Evolutionary conservation across 2,797 vertebrate species (phyloP).

Genomic region (Stomatorhinus walkeri): DNA sequence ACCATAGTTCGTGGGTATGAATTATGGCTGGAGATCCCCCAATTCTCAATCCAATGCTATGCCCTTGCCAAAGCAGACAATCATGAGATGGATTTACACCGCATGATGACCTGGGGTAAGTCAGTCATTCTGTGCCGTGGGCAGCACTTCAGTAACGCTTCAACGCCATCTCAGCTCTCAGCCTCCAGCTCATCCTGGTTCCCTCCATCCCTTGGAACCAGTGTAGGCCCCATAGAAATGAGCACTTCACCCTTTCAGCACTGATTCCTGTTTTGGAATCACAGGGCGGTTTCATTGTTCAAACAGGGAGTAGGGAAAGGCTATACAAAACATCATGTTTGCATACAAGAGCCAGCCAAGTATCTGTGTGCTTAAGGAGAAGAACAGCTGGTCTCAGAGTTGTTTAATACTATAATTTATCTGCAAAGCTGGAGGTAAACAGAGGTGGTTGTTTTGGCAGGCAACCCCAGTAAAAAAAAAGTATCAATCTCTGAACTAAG

Average conservation of each 20-base stretch:
- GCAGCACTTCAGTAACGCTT: neutral
- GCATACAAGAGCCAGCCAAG: neutral
- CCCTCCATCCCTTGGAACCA: neutral
- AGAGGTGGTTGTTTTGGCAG: neutral
- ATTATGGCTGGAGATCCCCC: neutral
- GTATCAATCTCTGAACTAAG: neutral
- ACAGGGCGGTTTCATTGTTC: neutral
- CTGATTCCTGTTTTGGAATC: neutral
- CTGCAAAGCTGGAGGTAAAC: slow-evolving; percentile 6
- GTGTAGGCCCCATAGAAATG: neutral
- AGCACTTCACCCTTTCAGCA: slow-evolving; percentile 1
- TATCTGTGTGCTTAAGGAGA: neutral
- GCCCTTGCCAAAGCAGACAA: neutral
- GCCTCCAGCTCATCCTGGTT: neutral
- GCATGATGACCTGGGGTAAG: neutral
- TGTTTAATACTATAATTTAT: slow-evolving; percentile 12
- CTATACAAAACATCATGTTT: neutral
- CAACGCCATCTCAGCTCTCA: neutral
- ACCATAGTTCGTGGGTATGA: neutral
- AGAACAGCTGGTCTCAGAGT: neutral
- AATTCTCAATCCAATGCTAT: neutral
- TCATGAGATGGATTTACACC: neutral
- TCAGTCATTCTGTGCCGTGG: neutral
- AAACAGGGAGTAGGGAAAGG: neutral
- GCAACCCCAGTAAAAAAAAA: neutral